Evolutionary conservation across 2,888 invertebrate genomes (phyloP), one percentile per base, ranked within the genome.

Genomic region (Argynnis bischoffii): DNA sequence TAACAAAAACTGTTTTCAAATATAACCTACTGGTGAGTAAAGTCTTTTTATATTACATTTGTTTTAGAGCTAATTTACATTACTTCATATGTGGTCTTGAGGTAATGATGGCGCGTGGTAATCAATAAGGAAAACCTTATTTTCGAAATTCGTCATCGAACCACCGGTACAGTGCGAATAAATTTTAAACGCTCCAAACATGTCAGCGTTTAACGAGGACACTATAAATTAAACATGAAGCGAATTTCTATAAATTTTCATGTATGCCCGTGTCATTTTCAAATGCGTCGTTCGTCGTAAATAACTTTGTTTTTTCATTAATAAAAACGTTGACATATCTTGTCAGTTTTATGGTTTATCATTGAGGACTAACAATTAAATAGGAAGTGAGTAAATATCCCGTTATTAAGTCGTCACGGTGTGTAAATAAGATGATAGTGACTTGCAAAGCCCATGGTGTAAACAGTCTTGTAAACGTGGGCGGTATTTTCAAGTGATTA

Each of bases 11-110:
- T 80, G 81, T 83, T 80, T 81, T 81, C 76, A 79, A 79, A 76
- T 78, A 64, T 75, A 71, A 75, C 75, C 54, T 79, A 83, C 86
- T 80, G 89, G 91, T 92, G 73, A 91, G 91, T 90, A 79, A 81
- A 80, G 74, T 75, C 74, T 69, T 70, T 70, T 66, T 64, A 70
- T 67, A 46, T 41, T 35, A 47, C 16, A 55, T 66, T 67, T 66
- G 53, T 67, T 72, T 63, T 55, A 67, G 56, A 60, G 65, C 63
- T 51, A 50, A 55, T 64, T 57, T 16, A 51, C 8, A 35, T 21
- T 48, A 48, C 26, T 41, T 48, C 18, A 69, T n/a, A 57, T 47
- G 18, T 64, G 64, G 67, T 31, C 59, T 18, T 50, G 48, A 53
- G 61, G 53, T 16, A 13, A 56, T 54, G 47, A 67, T 67, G 63